A percentile compares a stretch with the other conserved stretches of the same genome.
phyloP scores from a whole-genome alignment of 2,797 vertebrate genomes.

The Artibeus lituratus region DNA sequence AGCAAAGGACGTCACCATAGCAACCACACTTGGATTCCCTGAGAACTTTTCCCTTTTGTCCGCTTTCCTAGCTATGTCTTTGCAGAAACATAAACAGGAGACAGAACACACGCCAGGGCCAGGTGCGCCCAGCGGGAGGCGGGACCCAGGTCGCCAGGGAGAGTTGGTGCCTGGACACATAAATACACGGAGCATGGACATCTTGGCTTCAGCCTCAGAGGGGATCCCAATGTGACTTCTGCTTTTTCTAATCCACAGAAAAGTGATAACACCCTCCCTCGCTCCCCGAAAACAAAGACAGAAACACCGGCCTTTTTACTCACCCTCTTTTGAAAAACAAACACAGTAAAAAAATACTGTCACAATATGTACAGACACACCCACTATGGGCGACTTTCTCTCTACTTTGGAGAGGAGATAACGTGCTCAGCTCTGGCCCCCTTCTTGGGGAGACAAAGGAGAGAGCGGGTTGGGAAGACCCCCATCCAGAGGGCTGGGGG shows the following conservation, averaged over 20 bases:
- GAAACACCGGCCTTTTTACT: constrained; percentile 52
- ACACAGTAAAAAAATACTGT: constrained; percentile 94
- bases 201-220: constrained; percentile 71
- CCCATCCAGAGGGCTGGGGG: not conserved
- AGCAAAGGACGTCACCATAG: constrained; percentile 82
- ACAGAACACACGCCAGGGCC: not conserved
- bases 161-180: constrained; percentile 89
- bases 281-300: constrained; percentile 71
- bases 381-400: constrained; percentile 94
- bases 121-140: not conserved
- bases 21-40: constrained; percentile 91
- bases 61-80: constrained; percentile 64
- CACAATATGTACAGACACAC: constrained; percentile 89
- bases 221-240: constrained; percentile 77
- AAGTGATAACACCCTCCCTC: constrained; percentile 67
- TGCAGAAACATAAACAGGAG: constrained; percentile 62
- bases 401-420: constrained; percentile 75
- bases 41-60: constrained; percentile 88
- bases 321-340: constrained; percentile 81
- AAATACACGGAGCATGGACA: constrained; percentile 85
- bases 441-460: not conserved
- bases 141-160: constrained; percentile 9
- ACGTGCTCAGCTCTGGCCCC: constrained; percentile 55
- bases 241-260: constrained; percentile 88
- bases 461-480: not conserved